These are phyloP conservation scores for Dendrophyllia cribrosa DNA, from an alignment of 64 coral and sea anemone genomes.

Conservation along the genomic window DNA sequence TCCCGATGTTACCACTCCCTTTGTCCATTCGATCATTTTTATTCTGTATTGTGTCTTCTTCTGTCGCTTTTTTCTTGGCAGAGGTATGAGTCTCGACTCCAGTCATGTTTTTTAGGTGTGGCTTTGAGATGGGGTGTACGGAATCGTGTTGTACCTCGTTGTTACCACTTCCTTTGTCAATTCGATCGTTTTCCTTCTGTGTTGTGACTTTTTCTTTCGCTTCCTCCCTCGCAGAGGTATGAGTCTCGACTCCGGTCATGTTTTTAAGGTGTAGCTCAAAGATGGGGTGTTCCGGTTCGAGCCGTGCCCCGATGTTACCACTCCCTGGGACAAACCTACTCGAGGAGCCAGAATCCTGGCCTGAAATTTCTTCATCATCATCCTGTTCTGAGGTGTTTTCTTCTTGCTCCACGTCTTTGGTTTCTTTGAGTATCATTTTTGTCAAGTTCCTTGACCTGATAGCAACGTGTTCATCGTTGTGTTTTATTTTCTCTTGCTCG, in stretches of 20 bases:
- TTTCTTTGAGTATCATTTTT: neutral
- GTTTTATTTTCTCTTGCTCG: neutral
- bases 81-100: too few species aligned
- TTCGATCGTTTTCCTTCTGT: too few species aligned
- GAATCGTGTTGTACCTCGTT: too few species aligned
- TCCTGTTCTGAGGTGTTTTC: neutral
- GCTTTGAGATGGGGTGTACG: too few species aligned
- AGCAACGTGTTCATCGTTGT: neutral
- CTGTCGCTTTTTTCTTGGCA: too few species aligned
- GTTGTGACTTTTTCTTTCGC: neutral
- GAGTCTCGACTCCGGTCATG: neutral
- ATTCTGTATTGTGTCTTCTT: too few species aligned
- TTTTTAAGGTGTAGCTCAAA: neutral
- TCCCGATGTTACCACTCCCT: too few species aligned
- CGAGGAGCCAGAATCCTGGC: neutral
- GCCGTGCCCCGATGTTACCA: too few species aligned
- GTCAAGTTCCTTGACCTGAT: neutral
- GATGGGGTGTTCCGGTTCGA: neutral
- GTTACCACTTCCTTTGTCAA: too few species aligned
- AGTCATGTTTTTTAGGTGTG: too few species aligned
- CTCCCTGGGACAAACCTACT: neutral
- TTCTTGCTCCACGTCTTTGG: neutral
- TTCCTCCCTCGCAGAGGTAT: neutral
- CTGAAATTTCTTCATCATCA: neutral
- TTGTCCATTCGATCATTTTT: too few species aligned